These are phyloP conservation scores for Coturnix japonica DNA, from an alignment of 2,113 vertebrate species.

Conservation along the genomic window DNA sequence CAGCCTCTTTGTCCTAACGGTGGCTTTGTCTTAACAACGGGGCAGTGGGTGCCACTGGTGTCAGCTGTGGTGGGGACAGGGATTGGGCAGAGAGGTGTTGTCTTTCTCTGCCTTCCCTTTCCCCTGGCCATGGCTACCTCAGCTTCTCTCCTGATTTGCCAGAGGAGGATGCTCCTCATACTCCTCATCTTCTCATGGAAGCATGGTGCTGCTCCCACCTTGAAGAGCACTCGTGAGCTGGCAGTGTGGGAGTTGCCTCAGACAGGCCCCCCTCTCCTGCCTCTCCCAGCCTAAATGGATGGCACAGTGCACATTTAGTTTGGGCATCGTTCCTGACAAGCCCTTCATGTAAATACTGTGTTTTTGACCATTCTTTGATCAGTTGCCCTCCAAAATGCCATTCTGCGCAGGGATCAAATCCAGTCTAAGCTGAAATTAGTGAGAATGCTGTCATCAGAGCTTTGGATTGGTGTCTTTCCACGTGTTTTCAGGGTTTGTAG, in stretches of 20 bases:
- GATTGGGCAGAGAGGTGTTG: not conserved
- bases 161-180: not conserved
- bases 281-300: not conserved
- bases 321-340: not conserved
- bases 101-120: not conserved
- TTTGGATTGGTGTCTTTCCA: not conserved
- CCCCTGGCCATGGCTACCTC: not conserved
- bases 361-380: not conserved
- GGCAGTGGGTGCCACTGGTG: not conserved
- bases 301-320: rapidly evolving
- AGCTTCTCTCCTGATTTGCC: not conserved
- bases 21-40: too few species aligned
- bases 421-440: not conserved
- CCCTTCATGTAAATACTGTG: not conserved
- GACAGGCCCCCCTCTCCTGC: rapidly evolving
- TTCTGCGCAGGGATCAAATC: not conserved
- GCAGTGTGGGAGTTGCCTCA: rapidly evolving
- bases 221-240: rapidly evolving
- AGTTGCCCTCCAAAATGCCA: not conserved
- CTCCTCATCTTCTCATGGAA: not conserved
- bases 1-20: rapidly evolving
- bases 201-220: not conserved
- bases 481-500: not conserved
- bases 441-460: not conserved
- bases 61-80: not conserved